Percentiles rank a stretch among this genome's conserved stretches.
Evolutionary conservation across 2,888 invertebrate genomes (phyloP).

Genomic region (Cantharis nigra): DNA sequence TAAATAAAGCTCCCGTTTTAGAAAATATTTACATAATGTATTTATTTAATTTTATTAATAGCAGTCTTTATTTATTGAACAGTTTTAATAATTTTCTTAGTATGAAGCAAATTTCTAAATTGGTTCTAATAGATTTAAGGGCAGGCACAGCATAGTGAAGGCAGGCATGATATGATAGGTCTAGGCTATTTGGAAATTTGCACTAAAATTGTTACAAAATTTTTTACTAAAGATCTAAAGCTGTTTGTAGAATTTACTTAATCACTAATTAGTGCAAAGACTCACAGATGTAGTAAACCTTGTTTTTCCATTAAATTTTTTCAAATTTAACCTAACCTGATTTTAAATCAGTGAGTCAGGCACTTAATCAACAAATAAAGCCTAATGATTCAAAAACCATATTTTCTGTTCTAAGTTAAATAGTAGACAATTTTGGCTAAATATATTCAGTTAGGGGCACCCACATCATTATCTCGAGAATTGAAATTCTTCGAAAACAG

Average conservation of each 20-base stretch:
- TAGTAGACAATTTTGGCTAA: not conserved
- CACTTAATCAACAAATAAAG: not conserved
- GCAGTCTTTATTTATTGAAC: slow-evolving; percentile 30
- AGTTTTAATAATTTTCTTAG: slow-evolving; percentile 14
- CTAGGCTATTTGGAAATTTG: slow-evolving; percentile 6
- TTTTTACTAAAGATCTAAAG: not conserved
- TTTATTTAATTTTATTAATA: slow-evolving; percentile 9
- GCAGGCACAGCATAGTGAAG: slow-evolving; percentile 39
- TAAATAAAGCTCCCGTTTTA: not conserved
- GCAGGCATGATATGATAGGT: slow-evolving; percentile 40
- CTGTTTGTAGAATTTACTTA: not conserved
- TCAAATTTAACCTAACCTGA: not conserved
- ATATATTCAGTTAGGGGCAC: not conserved
- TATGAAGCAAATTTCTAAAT: slow-evolving; percentile 14
- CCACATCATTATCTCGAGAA: not conserved
- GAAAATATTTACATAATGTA: not conserved
- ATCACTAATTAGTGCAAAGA: not conserved
- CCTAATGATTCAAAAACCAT: not conserved
- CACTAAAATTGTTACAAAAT: not conserved
- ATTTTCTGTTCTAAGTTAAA: not conserved
- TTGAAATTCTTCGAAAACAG: not conserved
- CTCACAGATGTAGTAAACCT: not conserved
- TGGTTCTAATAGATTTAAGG: slow-evolving; percentile 22
- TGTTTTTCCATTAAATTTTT: not conserved
- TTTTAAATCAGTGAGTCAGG: not conserved